phyloP scores from a whole-genome alignment of 2,797 vertebrate genomes.

The Acestrorhynchus altus region DNA sequence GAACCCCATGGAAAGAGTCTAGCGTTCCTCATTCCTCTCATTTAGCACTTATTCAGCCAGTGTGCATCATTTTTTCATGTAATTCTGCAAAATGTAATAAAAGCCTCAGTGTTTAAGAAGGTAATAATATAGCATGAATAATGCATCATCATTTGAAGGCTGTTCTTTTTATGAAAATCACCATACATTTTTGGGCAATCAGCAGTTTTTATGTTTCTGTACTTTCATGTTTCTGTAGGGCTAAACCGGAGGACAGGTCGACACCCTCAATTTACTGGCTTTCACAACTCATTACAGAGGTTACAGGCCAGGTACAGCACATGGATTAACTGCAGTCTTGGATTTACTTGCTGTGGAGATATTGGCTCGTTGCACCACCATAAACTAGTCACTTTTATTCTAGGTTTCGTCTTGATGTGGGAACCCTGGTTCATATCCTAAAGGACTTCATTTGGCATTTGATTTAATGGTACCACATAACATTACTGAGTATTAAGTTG shows the following conservation, averaged over 20 bases:
- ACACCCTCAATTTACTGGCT: neutral
- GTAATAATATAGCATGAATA: neutral
- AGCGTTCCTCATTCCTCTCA: no score
- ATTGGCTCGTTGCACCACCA: no score
- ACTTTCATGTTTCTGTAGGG: neutral
- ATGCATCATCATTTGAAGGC: neutral
- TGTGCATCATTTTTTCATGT: no score
- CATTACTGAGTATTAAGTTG: no score
- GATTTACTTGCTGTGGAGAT: neutral
- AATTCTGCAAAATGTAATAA: no score
- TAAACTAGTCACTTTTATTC: neutral
- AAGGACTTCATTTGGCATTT: no score
- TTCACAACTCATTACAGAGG: neutral
- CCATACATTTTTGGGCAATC: neutral
- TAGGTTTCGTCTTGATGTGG: neutral
- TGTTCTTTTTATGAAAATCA: neutral
- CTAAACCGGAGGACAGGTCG: neutral
- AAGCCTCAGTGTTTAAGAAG: no score
- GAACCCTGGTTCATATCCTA: no score
- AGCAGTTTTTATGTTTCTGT: neutral
- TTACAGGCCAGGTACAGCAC: neutral
- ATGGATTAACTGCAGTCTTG: neutral
- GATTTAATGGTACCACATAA: no score
- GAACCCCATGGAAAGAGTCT: no score
- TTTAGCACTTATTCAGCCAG: no score